Conservation (phyloP, 2,888 invertebrate genomes). For the Lepas anatifera region DNA sequence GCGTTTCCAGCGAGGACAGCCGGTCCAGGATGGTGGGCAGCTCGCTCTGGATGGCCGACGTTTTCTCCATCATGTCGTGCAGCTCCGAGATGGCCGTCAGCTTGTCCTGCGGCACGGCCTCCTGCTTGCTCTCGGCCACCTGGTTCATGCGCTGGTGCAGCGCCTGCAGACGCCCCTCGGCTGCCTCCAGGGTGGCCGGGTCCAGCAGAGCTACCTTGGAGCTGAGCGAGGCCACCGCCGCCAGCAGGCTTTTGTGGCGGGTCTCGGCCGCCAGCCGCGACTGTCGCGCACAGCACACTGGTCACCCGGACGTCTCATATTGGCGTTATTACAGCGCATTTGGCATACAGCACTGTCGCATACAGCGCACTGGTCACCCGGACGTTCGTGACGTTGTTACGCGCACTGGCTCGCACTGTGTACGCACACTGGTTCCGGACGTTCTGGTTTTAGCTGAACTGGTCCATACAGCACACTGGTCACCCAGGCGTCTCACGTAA, state of each 20-base stretch:
- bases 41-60: conserved; percentile 64
- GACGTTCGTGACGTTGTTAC: too few relatives aligned
- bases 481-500: too few relatives aligned
- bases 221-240: conserved; percentile 61
- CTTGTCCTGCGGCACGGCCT: conserved; percentile 31
- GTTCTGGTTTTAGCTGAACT: too few relatives aligned
- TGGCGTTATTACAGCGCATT: too few relatives aligned
- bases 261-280: conserved; percentile 27
- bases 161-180: conserved; percentile 64
- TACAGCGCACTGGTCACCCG: too few relatives aligned
- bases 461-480: too few relatives aligned
- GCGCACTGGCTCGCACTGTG: too few relatives aligned
- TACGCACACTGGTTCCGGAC: too few relatives aligned
- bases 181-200: conserved; percentile 62
- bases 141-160: conserved; percentile 64
- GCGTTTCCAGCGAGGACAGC: conserved; percentile 67
- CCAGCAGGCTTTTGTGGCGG: conserved; percentile 43
- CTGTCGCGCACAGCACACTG: background rate
- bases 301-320: too few relatives aligned
- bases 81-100: conserved; percentile 56
- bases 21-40: conserved; percentile 67
- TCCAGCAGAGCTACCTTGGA: conserved; percentile 71
- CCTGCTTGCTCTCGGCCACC: conserved; percentile 46
- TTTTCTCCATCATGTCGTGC: conserved; percentile 74
- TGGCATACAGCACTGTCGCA: too few relatives aligned